These are phyloP conservation scores for Caenorhabditis wallacei DNA, from an alignment of 2,888 invertebrate species.

Conservation along the genomic window DNA sequence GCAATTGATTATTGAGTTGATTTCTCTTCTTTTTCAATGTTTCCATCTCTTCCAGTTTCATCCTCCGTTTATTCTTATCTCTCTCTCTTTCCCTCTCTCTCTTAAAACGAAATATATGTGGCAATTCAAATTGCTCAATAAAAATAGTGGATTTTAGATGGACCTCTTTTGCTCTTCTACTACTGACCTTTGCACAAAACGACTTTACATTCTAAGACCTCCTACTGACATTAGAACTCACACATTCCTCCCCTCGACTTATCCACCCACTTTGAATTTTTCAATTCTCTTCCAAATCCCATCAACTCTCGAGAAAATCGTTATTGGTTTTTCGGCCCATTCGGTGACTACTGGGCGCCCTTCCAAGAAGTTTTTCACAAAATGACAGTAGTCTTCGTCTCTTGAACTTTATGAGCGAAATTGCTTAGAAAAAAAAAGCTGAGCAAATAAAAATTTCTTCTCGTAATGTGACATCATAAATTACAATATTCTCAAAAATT, in stretches of 20 bases:
- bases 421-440: too few relatives aligned
- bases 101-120: slow-evolving; percentile 50
- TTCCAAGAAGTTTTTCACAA: not conserved
- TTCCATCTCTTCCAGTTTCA: not conserved
- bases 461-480: too few relatives aligned
- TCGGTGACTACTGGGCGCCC: not conserved
- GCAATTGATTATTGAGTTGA: slow-evolving; percentile 46
- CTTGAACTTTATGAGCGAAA: too few relatives aligned
- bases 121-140: slow-evolving; percentile 62
- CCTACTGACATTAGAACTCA: slow-evolving; percentile 63
- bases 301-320: slow-evolving; percentile 41
- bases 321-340: slow-evolving; percentile 27
- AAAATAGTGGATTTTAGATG: slow-evolving; percentile 57
- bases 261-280: slow-evolving; percentile 46
- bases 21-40: slow-evolving; percentile 7
- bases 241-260: slow-evolving; percentile 47
- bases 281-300: slow-evolving; percentile 22
- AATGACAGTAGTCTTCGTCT: not conserved
- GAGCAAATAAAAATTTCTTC: too few relatives aligned
- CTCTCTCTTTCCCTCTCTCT: slow-evolving; percentile 9
- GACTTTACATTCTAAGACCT: slow-evolving; percentile 63
- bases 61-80: slow-evolving; percentile 10
- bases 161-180: not conserved
- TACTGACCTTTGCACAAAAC: slow-evolving; percentile 68
- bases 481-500: too few relatives aligned